Conservation (phyloP, 2,888 invertebrate species). For the Hipparchia semele region DNA sequence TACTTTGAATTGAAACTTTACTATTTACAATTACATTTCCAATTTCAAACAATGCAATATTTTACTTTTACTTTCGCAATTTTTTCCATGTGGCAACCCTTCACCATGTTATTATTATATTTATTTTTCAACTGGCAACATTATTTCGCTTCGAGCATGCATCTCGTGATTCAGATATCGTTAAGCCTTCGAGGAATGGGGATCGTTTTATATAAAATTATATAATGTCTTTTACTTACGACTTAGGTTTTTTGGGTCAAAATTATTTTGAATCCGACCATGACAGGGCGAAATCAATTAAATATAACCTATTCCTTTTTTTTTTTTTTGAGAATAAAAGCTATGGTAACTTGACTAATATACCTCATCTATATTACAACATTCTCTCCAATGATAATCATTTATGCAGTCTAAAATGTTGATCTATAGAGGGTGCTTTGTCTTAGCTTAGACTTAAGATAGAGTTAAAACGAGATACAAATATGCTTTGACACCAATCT, state of each 20-base stretch:
- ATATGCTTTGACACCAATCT: too few species aligned
- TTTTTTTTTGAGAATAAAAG: too few species aligned
- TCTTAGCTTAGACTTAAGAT: too few species aligned
- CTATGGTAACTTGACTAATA: too few species aligned
- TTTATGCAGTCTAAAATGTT: too few species aligned
- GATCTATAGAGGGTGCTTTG: too few species aligned
- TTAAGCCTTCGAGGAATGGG: neutral
- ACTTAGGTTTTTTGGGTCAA: neutral
- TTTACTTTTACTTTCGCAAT: neutral
- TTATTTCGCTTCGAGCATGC: constrained; percentile 23
- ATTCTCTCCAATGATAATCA: too few species aligned
- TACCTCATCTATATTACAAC: too few species aligned
- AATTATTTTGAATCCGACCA: constrained; percentile 4
- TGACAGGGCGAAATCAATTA: neutral
- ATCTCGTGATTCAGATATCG: constrained; percentile 4
- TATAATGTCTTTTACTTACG: constrained; percentile 7
- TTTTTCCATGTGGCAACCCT: constrained; percentile 27
- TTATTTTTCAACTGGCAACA: constrained; percentile 7
- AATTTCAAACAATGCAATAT: neutral
- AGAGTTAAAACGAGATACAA: too few species aligned
- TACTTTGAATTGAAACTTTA: constrained; percentile 7
- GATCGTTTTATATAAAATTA: constrained; percentile 14
- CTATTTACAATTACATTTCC: neutral
- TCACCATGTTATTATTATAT: constrained; percentile 21
- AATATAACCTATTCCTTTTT: too few species aligned